Evolutionary conservation across 1,140 invertebrate genomes (phyloP).

Genomic region (Bradynema listronoti): DNA sequence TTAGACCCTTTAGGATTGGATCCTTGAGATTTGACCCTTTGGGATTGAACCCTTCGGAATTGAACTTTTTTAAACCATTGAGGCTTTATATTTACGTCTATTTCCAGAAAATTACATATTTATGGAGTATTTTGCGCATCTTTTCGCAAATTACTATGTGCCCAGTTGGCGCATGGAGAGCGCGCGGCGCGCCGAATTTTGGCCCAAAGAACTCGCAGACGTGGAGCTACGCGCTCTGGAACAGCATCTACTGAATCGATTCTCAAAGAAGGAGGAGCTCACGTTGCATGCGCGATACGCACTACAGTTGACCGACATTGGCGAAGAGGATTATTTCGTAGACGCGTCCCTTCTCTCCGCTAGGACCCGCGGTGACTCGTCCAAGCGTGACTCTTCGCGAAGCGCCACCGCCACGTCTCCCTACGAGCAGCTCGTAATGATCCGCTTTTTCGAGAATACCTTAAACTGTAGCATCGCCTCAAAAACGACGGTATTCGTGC

Average conservation of each 20-base stretch:
- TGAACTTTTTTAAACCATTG: background rate
- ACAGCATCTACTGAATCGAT: constrained; percentile 20
- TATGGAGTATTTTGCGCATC: constrained; percentile 17
- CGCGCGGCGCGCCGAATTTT: constrained; percentile 7
- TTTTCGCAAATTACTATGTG: constrained; percentile 23
- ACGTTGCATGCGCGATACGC: constrained; percentile 12
- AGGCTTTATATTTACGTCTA: background rate
- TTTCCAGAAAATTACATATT: constrained; percentile 6
- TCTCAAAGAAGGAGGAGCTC: constrained; percentile 27
- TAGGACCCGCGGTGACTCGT: background rate
- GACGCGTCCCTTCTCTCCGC: background rate
- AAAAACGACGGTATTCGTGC: no score
- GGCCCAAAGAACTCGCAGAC: constrained; percentile 19
- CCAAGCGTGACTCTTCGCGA: no score
- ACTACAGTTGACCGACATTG: no score
- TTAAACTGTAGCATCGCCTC: no score
- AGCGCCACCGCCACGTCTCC: no score
- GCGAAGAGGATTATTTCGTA: constrained; percentile 19
- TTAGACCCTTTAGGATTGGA: no score
- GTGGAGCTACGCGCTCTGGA: constrained; percentile 18
- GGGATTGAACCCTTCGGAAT: no score
- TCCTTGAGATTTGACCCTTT: no score
- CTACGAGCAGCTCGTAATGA: no score
- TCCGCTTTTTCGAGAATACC: no score
- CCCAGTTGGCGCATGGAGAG: constrained; percentile 29